These are phyloP conservation scores for Perca flavescens DNA, from an alignment of 2,113 vertebrate species.

Conservation along the genomic window DNA sequence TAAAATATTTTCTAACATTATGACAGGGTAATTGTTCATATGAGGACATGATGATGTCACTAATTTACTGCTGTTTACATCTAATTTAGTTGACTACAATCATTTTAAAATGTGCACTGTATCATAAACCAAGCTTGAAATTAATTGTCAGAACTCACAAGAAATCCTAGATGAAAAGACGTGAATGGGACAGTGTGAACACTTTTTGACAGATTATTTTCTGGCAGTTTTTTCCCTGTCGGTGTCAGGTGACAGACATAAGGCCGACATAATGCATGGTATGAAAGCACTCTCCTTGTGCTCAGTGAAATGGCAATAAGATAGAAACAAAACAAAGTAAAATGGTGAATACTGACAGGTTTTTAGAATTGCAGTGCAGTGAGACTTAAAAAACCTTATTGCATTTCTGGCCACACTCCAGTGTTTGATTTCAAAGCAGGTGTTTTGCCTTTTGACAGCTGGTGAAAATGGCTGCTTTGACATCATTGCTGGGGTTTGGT, in stretches of 20 bases:
- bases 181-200: neutral
- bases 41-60: neutral
- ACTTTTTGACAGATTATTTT: constrained; percentile 1
- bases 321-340: neutral
- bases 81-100: neutral
- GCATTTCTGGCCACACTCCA: constrained; percentile 5
- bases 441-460: constrained; percentile 39
- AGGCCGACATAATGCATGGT: neutral
- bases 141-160: neutral
- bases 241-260: neutral
- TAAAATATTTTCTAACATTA: neutral
- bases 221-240: neutral
- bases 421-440: constrained; percentile 23
- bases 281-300: neutral
- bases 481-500: constrained; percentile 7
- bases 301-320: neutral
- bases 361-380: neutral
- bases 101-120: constrained; percentile 1
- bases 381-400: neutral
- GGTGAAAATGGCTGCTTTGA: constrained; percentile 1
- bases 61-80: neutral
- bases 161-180: neutral
- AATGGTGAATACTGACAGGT: neutral
- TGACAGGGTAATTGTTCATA: neutral
- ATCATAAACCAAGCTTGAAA: constrained; percentile 21